Evolutionary conservation across 2,888 invertebrate species (phyloP).

Genomic region (Cephalotes varians): DNA sequence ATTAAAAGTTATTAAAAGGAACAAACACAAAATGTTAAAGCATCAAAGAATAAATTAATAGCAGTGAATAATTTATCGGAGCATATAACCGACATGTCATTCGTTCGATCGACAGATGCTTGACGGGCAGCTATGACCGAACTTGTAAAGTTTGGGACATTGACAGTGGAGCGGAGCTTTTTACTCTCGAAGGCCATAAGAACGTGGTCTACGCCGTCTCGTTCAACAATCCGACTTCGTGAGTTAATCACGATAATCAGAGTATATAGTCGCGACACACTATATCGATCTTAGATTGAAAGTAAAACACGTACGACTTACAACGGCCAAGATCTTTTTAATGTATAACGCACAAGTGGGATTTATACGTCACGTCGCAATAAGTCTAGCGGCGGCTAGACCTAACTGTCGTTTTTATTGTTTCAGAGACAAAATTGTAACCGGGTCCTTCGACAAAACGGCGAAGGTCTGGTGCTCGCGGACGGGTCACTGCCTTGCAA

Average conservation of each 20-base stretch:
- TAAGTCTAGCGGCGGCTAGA: too few relatives aligned
- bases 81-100: neutral
- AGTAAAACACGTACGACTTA: neutral
- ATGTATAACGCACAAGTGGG: neutral
- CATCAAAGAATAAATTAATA: neutral
- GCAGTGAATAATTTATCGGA: neutral
- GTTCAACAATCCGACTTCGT: constrained; percentile 93
- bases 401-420: neutral
- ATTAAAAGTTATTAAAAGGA: neutral
- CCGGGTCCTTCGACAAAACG: constrained; percentile 94
- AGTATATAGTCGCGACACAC: constrained; percentile 3
- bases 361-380: neutral
- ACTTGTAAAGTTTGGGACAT: constrained; percentile 94
- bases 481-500: constrained; percentile 89
- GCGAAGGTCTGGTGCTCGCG: constrained; percentile 91
- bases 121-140: constrained; percentile 94
- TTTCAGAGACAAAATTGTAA: constrained; percentile 90
- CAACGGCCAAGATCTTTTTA: neutral
- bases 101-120: constrained; percentile 87
- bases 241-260: constrained; percentile 77
- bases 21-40: neutral
- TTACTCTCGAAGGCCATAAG: constrained; percentile 91
- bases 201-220: constrained; percentile 94
- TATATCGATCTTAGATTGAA: constrained; percentile 17
- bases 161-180: constrained; percentile 89